Evolutionary conservation across 2,888 invertebrate species (phyloP), one percentile per base, ranked within the genome.

Genomic region (Nymphalis polychloros): DNA sequence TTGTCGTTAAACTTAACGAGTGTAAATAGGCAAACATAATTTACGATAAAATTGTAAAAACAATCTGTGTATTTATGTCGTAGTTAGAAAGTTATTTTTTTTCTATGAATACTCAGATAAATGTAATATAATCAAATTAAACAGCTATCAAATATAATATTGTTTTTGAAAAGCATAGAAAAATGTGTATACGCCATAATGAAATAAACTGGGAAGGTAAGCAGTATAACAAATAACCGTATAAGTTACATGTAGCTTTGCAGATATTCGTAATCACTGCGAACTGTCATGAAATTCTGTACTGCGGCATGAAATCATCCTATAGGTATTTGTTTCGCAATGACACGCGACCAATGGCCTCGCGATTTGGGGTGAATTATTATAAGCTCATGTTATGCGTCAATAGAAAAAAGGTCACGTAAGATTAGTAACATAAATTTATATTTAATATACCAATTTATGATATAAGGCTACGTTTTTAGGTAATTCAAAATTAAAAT

Each of bases 281-380:
- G 67, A 72, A 73, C 67, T 72, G 71, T 75, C 75, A 72, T 74
- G 75, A 67, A 69, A 75, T 67, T 67, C 74, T 64, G 63, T 74
- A 71, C 70, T 72, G 72, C 75, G 73, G 72, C 73, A 76, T 74
- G 68, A 73, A 74, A 73, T 73, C 67, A 57, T 67, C 71, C 64
- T 63, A 67, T 41, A 49, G 65, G 71, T 69, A 72, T 73, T 70
- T 71, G 71, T 69, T 73, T 70, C 65, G 69, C 67, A 70, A 63
- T 64, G 60, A 63, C 77, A 76, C 76, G 76, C 77, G 69, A 77
- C 53, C 66, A 3, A 8, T 55, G 76, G 70, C 77, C 77, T 77
- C 75, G 77, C 59, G 59, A 68, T 74, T 71, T 69, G 27, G 71
- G 69, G 67, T 49, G 59, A 48, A 31, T 63, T 64, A 47, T 52